Evolutionary conservation across 2,888 invertebrate genomes (phyloP).

Genomic region (Mallateleia sp.): DNA sequence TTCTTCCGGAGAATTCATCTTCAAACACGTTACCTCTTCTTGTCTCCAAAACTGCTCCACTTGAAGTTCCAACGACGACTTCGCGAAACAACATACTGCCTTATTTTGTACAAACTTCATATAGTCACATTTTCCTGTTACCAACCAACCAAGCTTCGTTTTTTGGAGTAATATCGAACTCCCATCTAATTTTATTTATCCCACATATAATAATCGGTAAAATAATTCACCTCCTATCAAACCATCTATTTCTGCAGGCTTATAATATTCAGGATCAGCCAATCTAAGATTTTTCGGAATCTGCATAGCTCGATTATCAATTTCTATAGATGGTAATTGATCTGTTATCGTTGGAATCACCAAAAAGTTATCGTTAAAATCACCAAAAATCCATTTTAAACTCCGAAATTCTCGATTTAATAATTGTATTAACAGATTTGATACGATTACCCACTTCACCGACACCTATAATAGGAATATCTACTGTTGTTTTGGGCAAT

Average conservation of each 20-base stretch:
- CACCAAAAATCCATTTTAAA: not conserved
- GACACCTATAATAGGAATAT: constrained; percentile 40
- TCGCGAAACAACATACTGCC: not conserved
- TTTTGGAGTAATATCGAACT: constrained; percentile 51
- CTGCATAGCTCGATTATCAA: not conserved
- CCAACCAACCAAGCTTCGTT: constrained; percentile 73
- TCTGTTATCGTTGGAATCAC: constrained; percentile 15
- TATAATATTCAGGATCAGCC: constrained; percentile 68
- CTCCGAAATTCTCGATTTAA: not conserved
- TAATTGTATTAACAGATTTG: not conserved
- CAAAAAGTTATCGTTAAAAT: constrained; percentile 8
- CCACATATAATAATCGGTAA: constrained; percentile 59
- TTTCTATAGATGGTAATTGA: constrained; percentile 9
- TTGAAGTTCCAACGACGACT: constrained; percentile 9
- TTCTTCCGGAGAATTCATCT: constrained; percentile 28
- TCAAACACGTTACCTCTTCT: constrained; percentile 16
- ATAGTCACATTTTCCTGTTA: constrained; percentile 40
- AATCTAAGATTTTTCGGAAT: constrained; percentile 56
- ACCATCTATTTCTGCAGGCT: constrained; percentile 52
- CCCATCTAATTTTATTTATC: constrained; percentile 61
- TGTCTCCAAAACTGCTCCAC: constrained; percentile 36
- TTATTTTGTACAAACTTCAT: no score
- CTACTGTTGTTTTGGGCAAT: not conserved
- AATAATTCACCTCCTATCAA: constrained; percentile 69
- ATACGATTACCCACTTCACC: constrained; percentile 9